These are phyloP conservation scores for Synergus laeviventris DNA, from an alignment of 2,888 invertebrate genomes.

Conservation along the genomic window DNA sequence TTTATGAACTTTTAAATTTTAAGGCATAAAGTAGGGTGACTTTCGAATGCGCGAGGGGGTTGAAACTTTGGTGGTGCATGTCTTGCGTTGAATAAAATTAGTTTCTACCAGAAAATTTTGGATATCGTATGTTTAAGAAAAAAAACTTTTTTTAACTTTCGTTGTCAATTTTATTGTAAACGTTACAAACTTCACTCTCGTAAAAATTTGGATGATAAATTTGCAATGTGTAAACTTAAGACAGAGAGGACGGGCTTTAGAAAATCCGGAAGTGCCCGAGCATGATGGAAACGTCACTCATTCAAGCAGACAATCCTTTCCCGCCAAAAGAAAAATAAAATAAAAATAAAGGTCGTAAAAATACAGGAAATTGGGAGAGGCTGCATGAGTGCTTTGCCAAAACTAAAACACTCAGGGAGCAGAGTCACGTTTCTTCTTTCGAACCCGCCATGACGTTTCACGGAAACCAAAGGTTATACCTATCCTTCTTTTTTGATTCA, in stretches of 20 bases:
- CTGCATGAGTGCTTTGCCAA: slow-evolving; percentile 15
- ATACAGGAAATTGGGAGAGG: not conserved
- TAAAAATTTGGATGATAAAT: no score
- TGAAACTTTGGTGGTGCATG: no score
- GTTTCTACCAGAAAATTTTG: no score
- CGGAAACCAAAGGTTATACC: slow-evolving; percentile 33
- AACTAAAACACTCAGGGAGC: not conserved
- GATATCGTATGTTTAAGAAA: no score
- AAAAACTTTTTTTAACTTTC: no score
- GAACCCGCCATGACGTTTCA: slow-evolving; percentile 16
- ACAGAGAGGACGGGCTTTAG: not conserved
- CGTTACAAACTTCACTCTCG: no score
- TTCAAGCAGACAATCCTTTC: not conserved
- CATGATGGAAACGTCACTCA: slow-evolving; percentile 13
- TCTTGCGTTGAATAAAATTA: no score
- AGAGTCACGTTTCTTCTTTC: slow-evolving; percentile 33
- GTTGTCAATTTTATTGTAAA: no score
- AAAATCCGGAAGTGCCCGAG: not conserved
- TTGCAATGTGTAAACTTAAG: not conserved
- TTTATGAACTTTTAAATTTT: no score
- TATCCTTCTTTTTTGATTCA: slow-evolving; percentile 16
- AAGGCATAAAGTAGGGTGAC: no score
- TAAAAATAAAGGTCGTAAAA: not conserved
- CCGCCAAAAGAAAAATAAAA: not conserved
- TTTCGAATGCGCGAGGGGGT: no score